Base-by-base conservation (phyloP, 2,888 invertebrate genomes). In the Ptycholaimellus sp. region DNA sequence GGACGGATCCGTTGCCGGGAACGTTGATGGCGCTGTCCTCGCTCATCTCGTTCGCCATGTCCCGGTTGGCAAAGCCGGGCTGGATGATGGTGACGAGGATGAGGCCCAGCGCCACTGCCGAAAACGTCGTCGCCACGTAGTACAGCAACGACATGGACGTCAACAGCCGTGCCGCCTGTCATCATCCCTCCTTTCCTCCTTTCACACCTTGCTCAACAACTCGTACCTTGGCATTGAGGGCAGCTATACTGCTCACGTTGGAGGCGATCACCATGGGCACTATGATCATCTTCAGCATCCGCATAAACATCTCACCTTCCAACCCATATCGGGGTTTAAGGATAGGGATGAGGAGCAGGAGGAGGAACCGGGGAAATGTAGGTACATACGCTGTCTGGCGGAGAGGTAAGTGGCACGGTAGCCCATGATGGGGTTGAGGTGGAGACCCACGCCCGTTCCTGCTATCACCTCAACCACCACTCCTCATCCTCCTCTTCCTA, bases 201-300 rank as follows among this genome's bases (percentile, higher is more conserved):
- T n/a, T n/a, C n/a, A n/a, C n/a, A n/a, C n/a, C n/a, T n/a, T n/a
- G n/a, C n/a, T n/a, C n/a, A n/a, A n/a, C n/a, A n/a, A n/a, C n/a
- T n/a, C n/a, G n/a, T n/a, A n/a, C n/a, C 18, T 28, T 35, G 13
- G 35, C 31, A 21, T 41, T 41, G 17, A 41, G 36, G 7, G 31
- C 22, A 18, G 41, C 38, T n/a, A 41, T 41, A 11, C 31, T 25
- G 5, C 31, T 31, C 6, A 41, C 25, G 29, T 41, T 41, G 29
- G 35, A 35, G 23, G 41, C 39, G 18, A 41, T 29, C 52, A 87
- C 68, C 50, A 90, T 66, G 2, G 90, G 90, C 30, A 90, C 72
- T 54, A 90, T 87, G 45, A 90, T 70, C 50, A 77, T 74, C 65
- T 87, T 83, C 39, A 90, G 68, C 81, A 85, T 85, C 62, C 83